Base-by-base conservation (phyloP, 2,113 vertebrate species). In the Hemiprocne comata region DNA sequence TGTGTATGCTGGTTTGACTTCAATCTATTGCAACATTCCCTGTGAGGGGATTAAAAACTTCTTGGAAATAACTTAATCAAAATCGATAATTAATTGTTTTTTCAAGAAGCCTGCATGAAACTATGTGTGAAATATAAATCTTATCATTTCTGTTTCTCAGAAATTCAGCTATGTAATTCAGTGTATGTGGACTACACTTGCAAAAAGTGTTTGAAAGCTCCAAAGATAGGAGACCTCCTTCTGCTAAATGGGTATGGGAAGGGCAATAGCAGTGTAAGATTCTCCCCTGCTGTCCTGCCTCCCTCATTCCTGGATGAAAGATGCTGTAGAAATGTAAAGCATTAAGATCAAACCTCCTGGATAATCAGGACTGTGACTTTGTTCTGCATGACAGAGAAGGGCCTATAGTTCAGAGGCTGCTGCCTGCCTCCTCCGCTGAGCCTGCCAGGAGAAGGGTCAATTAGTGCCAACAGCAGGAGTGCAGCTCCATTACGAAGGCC, bases 311-410 rank as follows among this genome's bases (percentile, higher is more conserved):
- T 70, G 80, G 40, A 92, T 96, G 76, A 90, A 93, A 87, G 65
- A 36, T 78, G 31, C 80, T 87, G 17, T 6, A 13, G 83, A 82
- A 94, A 61, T 85, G 36, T 70, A 31, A 82, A 85, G 80, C 65
- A 70, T 87, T 92, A 69, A 72, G 90, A 94, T 93, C 83, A 94
- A 97, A 70, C 90, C 65, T 89, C 57, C 65, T 87, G 79, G 65
- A 69, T 95, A 88, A 95, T 86, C 95, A 82, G 80, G 70, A 36
- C 73, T 61, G 17, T 82, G 90, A 61, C 90, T 96, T 96, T 87
- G 57, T 90, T 92, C 90, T 86, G 85, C 53, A 13, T 90, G 90
- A 58, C 51, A 73, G 90, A 76, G 94, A 54, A 62, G 67, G 90
- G 72, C 50, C 96, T 82, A 50, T 17, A 4, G 92, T 88, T 91